Evolutionary conservation across 2,888 invertebrate genomes (phyloP), one percentile per base, ranked within the genome.

Genomic region (Andrena praecox): DNA sequence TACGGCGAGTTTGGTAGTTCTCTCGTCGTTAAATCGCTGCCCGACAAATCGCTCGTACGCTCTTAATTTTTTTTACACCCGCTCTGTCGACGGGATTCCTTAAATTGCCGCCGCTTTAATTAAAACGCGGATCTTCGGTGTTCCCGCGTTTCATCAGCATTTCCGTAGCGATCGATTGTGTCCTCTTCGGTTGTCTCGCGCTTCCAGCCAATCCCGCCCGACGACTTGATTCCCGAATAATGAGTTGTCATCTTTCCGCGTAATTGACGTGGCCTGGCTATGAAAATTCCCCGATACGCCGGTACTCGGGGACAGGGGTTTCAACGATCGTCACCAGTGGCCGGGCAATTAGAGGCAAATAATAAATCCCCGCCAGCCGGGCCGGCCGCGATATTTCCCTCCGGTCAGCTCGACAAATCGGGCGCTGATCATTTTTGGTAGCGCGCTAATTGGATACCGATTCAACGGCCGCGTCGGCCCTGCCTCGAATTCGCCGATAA

Each of bases 361-460:
- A 79, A 79, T 74, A 70, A 78, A 69, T 78, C 62, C 54, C 31
- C n/a, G 50, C 50, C 20, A 20, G 66, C 35, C 52, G 27, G 33
- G n/a, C 70, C 62, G 16, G 31, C 29, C 62, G 56, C 35, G 10
- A 62, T 74, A 48, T 75, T 75, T 74, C 73, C 62, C 71, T 29
- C 27, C 16, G 74, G 56, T 42, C 20, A 12, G 12, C 35, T 33
- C 50, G 69, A 69, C 77, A 64, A 78, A 73, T 80, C 82, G 69
- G 69, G 5, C 69, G 56, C 59, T 59, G 73, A 81, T 81, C 81
- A 81, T 81, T 83, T 83, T 83, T 83, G 83, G 16, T 42, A 42
- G 42, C 12, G 42, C 42, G 42, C 42, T 42, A 42, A 42, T 42
- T 42, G 42, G 42, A 42, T 42, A 42, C 42, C 42, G 42, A 42